Base-by-base conservation (phyloP, 1,140 invertebrate species). In the Drosophila rhopaloa region DNA sequence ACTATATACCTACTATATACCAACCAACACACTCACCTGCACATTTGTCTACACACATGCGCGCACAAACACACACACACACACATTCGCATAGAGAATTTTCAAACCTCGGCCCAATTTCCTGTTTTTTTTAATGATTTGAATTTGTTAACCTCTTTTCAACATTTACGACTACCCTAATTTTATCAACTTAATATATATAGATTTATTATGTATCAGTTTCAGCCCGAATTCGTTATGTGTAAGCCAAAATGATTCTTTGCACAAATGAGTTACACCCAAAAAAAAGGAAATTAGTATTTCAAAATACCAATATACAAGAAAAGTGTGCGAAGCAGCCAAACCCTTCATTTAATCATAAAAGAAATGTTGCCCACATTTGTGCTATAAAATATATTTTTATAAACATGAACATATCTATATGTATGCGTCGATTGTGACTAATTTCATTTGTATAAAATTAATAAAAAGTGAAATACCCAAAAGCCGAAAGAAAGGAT, bases 101-200 rank as follows among this genome's bases (percentile, higher is more conserved):
- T 86, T 90, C 81, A 90, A 90, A 60, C 84, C 74, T 91, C 81
- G 91, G 91, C 90, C 91, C 90, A 89, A 91, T 91, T 91, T 90
- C 90, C 86, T 91, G 86, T 91, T 89, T 90, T 90, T 82, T 91
- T 79, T 81, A 71, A 65, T 72, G 75, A 73, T 65, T 83, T 61
- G 63, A 75, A 71, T 82, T 78, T 59, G 38, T 56, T 67, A 71
- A 56, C 19, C 46, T 46, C 24, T 57, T 65, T 73, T 51, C 51
- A 59, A 68, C 40, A 66, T 65, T 66, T 75, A 70, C 46, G 29
- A 82, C 58, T 81, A 65, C 76, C 48, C 67, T 65, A 79, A 41
- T 62, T 66, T 56, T 71, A 57, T 54, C 48, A 57, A 48, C 24
- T 50, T 32, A 48, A 41, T 40, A 59, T 56, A 54, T 59, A 72